Percentiles rank a stretch among this genome's conserved stretches.
Conservation (phyloP, 2,797 vertebrate genomes). For the Poliocrania exsul region DNA sequence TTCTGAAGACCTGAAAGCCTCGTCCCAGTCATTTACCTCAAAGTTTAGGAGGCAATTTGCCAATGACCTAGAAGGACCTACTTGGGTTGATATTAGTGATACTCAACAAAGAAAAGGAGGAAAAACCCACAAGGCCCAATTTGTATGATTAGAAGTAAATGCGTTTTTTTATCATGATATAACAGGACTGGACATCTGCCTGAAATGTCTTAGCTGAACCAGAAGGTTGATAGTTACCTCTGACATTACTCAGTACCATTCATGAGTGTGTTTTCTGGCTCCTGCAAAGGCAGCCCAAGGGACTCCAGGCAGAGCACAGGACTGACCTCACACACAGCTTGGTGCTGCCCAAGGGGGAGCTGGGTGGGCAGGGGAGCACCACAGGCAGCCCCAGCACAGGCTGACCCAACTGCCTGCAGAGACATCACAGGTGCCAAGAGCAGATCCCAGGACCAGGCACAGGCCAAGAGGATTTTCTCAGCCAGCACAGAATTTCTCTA, state of each 20-base stretch:
- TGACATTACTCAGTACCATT: background rate
- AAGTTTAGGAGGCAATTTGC: background rate
- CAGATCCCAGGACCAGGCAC: background rate
- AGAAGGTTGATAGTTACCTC: background rate
- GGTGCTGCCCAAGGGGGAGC: rapidly evolving
- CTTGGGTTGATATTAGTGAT: background rate
- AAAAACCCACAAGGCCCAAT: rapidly evolving
- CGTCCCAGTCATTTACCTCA: background rate
- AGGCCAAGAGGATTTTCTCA: background rate
- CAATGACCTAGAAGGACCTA: background rate
- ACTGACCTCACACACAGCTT: background rate
- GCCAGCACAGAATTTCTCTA: background rate
- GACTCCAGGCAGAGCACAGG: background rate
- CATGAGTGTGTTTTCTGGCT: background rate
- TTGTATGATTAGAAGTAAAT: background rate
- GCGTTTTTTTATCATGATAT: background rate
- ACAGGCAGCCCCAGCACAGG: background rate
- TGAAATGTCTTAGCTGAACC: background rate
- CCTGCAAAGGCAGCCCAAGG: background rate
- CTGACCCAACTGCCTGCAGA: rapidly evolving
- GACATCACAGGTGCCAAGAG: background rate
- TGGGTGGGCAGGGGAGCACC: background rate
- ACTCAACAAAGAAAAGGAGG: background rate
- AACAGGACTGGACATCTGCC: background rate
- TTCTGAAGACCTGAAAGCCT: background rate